phyloP scores from a whole-genome alignment of 2,888 invertebrate genomes.

The Neocrepidodera transversa region DNA sequence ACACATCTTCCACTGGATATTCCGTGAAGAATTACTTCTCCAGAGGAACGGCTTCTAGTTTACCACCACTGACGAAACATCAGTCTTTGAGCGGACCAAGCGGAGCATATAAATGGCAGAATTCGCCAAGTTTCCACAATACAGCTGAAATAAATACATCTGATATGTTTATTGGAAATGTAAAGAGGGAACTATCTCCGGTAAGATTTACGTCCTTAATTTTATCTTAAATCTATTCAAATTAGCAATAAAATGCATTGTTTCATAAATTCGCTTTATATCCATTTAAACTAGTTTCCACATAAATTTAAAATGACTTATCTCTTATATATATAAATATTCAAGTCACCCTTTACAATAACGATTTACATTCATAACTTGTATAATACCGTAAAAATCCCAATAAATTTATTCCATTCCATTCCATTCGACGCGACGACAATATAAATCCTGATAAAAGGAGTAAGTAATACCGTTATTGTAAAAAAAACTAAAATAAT shows the following conservation, averaged over 20 bases:
- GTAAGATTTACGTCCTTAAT: slow-evolving; percentile 55
- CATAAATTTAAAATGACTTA: too few relatives aligned
- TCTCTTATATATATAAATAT: too few relatives aligned
- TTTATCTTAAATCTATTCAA: too few relatives aligned
- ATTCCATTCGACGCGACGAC: not conserved
- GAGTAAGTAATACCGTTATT: not conserved
- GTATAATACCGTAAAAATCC: not conserved
- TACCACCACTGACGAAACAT: slow-evolving; percentile 53
- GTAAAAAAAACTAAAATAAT: not conserved
- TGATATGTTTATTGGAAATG: slow-evolving; percentile 59
- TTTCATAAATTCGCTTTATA: too few relatives aligned
- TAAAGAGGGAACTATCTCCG: slow-evolving; percentile 65
- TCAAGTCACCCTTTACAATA: not conserved
- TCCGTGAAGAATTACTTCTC: slow-evolving; percentile 50
- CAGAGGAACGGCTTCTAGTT: slow-evolving; percentile 44
- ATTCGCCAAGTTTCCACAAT: slow-evolving; percentile 53
- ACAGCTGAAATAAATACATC: slow-evolving; percentile 60
- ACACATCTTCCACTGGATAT: slow-evolving; percentile 50
- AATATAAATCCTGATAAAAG: not conserved
- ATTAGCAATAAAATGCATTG: too few relatives aligned
- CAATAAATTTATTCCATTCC: not conserved
- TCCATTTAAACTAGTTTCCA: too few relatives aligned
- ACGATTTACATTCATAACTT: not conserved
- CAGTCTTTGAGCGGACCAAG: slow-evolving; percentile 52
- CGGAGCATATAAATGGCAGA: slow-evolving; percentile 46